phyloP scores from a whole-genome alignment of 2,797 vertebrate species.

The Euphonia xanthogaster region DNA sequence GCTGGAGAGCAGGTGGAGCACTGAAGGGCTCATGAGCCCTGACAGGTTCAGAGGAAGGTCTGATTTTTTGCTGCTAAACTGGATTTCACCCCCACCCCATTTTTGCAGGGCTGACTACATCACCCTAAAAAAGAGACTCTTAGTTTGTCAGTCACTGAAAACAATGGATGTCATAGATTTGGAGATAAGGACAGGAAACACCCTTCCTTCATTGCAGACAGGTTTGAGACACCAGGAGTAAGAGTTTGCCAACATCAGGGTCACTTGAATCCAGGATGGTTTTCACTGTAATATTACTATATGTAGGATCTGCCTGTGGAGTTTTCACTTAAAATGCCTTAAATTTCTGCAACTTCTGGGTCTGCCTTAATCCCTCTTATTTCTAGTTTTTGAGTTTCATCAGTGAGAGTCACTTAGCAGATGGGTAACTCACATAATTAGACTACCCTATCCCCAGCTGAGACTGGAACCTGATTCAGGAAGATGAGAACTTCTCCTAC shows the following conservation, averaged over 20 bases:
- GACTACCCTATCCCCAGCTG: neutral
- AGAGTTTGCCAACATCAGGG: neutral
- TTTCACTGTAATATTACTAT: neutral
- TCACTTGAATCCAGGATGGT: neutral
- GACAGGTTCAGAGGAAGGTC: slow-evolving; percentile 3
- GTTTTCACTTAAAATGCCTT: neutral
- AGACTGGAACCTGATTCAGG: neutral
- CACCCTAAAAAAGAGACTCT: neutral
- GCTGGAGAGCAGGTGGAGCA: slow-evolving; percentile 24
- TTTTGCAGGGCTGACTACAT: neutral
- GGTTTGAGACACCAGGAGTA: neutral
- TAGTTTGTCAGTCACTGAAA: neutral
- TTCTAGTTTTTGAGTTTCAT: neutral
- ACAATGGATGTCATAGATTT: neutral
- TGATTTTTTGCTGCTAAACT: neutral
- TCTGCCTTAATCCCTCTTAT: neutral
- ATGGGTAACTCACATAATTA: neutral
- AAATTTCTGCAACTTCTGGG: neutral
- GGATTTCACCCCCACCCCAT: neutral
- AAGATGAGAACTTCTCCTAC: neutral
- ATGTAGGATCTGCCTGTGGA: neutral
- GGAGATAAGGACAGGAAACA: neutral
- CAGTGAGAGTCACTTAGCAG: neutral
- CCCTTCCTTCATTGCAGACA: neutral
- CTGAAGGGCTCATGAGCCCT: slow-evolving; percentile 11